Evolutionary conservation across 92 coral and sea anemone genomes (phyloP).

Genomic region (Phenganax stokvisi): DNA sequence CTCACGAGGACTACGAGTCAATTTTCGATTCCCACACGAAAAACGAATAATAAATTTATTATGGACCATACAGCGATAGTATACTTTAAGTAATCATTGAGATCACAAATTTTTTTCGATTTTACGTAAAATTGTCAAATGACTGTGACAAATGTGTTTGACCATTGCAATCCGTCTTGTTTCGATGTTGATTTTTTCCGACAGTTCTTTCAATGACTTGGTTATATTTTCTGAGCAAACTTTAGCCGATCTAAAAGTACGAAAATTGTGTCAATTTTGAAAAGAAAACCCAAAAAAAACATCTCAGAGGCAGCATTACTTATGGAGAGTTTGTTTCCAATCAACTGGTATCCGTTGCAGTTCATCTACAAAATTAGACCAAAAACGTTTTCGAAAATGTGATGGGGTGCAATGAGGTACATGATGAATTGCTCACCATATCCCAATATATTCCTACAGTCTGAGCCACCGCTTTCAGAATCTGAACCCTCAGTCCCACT

Average conservation of each 20-base stretch:
- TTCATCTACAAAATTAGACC: conserved; percentile 4
- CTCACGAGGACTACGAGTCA: too few relatives aligned
- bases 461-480: conserved; percentile 20
- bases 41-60: too few relatives aligned
- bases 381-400: neutral
- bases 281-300: neutral
- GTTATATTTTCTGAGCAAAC: neutral
- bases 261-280: neutral
- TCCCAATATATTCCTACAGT: neutral
- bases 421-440: neutral
- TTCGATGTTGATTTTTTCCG: neutral
- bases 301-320: neutral
- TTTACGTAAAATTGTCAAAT: conserved; percentile 2
- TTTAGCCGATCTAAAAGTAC: conserved; percentile 7
- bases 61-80: neutral
- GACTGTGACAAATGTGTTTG: conserved; percentile 14
- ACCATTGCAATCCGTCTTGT: conserved; percentile 24
- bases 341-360: conserved; percentile 4
- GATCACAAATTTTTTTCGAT: neutral
- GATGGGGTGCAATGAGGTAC: neutral
- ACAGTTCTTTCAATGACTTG: neutral
- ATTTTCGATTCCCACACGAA: too few relatives aligned
- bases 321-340: conserved; percentile 20
- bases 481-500: neutral
- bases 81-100: neutral